Percentiles rank a stretch among this genome's conserved stretches.
Conservation (phyloP, 2,888 invertebrate genomes). For the Agrenia bidenticulata region DNA sequence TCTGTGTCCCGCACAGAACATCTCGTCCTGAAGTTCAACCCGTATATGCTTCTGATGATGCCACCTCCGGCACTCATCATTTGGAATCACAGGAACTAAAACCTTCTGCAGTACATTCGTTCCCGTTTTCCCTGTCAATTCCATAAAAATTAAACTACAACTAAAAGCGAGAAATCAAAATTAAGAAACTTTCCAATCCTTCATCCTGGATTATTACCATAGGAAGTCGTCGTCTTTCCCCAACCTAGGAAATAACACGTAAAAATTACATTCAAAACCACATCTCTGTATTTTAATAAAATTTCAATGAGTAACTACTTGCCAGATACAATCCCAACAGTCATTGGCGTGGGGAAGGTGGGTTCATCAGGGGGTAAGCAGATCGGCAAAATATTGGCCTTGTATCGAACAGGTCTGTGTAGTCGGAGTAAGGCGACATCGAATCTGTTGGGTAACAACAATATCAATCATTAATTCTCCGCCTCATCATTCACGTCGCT, state of each 20-base stretch:
- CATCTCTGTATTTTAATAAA: too few relatives aligned
- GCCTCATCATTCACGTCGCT: conserved; percentile 1
- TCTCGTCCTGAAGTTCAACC: conserved; percentile 66
- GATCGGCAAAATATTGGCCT: conserved; percentile 73
- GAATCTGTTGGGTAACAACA: conserved; percentile 54
- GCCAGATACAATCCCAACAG: conserved; percentile 12
- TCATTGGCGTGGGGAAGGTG: conserved; percentile 8
- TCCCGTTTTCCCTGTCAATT: conserved; percentile 66
- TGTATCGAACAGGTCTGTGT: conserved; percentile 66
- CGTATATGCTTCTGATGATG: conserved; percentile 77
- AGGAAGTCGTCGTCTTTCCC: conserved; percentile 17
- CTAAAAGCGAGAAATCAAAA: not conserved
- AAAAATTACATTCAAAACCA: too few relatives aligned
- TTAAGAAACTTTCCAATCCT: not conserved
- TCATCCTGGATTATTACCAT: conserved; percentile 7
- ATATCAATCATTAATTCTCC: not conserved
- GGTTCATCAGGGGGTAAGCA: conserved; percentile 66
- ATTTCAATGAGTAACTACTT: not conserved
- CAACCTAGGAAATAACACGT: conserved; percentile 15
- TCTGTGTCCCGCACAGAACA: conserved; percentile 82
- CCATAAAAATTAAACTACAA: not conserved
- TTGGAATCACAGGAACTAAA: conserved; percentile 76
- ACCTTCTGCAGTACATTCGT: conserved; percentile 79
- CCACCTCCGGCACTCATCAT: conserved; percentile 75
- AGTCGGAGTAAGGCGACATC: conserved; percentile 74